These are phyloP conservation scores for Cricetomys ansorgei DNA, from an alignment of 2,113 vertebrate genomes.

Conservation along the genomic window DNA sequence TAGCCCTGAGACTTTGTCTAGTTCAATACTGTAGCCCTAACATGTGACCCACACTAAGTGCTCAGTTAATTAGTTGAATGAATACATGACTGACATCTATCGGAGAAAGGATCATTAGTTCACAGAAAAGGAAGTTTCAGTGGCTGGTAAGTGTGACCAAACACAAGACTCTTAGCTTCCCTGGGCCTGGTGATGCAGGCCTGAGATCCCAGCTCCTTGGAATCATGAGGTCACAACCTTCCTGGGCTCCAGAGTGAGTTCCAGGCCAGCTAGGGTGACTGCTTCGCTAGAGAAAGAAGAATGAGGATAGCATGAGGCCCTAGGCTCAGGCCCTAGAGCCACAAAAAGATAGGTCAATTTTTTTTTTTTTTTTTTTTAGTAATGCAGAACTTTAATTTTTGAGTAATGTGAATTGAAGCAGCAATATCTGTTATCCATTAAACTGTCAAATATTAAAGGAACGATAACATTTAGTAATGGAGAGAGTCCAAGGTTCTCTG, in stretches of 20 bases:
- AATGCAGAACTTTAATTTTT: not conserved
- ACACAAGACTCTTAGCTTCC: not conserved
- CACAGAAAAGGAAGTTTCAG: not conserved
- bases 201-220: not conserved
- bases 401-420: slow-evolving; percentile 7
- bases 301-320: no score
- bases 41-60: not conserved
- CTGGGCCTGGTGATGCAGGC: not conserved
- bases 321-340: not conserved
- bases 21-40: not conserved
- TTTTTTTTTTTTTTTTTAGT: not conserved
- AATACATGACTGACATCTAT: not conserved
- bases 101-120: not conserved
- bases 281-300: not conserved
- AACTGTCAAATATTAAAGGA: slow-evolving; percentile 9
- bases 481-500: not conserved
- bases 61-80: not conserved
- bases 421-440: not conserved
- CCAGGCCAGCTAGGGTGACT: not conserved
- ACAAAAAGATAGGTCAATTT: not conserved
- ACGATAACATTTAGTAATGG: not conserved
- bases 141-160: not conserved
- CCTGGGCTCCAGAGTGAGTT: not conserved
- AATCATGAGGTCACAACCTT: not conserved
- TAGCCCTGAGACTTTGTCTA: not conserved